These are phyloP conservation scores for Ciconia nigra DNA, from an alignment of 2,797 vertebrate species.

Conservation along the genomic window DNA sequence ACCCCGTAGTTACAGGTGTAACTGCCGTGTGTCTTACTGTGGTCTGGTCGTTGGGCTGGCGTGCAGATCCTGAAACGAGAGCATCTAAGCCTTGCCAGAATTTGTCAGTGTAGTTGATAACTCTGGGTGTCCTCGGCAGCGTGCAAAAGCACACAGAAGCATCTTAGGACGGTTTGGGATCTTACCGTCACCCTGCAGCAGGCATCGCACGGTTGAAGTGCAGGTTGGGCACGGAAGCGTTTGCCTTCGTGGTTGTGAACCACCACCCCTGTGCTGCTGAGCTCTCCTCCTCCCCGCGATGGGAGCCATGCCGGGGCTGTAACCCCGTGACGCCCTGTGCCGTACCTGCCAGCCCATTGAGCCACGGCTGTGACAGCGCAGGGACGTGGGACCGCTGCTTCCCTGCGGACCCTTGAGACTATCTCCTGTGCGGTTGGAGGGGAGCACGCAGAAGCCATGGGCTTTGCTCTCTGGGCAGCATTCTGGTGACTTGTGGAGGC, in stretches of 20 bases:
- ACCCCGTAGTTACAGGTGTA: not conserved
- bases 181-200: not conserved
- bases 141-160: not conserved
- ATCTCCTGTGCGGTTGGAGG: not conserved
- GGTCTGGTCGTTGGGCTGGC: not conserved
- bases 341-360: rapidly evolving
- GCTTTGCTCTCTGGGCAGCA: not conserved
- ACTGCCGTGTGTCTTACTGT: not conserved
- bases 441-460: rapidly evolving
- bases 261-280: not conserved
- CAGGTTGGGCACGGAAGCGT: rapidly evolving
- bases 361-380: rapidly evolving
- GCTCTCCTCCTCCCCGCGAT: not conserved
- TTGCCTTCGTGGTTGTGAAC: not conserved
- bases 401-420: not conserved
- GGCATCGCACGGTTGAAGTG: rapidly evolving
- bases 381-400: not conserved
- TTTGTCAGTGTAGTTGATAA: not conserved
- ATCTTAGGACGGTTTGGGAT: not conserved
- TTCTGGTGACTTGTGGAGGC: not conserved
- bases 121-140: not conserved
- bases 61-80: not conserved
- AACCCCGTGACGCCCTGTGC: rapidly evolving
- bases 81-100: not conserved
- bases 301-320: not conserved